phyloP scores from a whole-genome alignment of 2,113 vertebrate species.

The Zapornia atra region DNA sequence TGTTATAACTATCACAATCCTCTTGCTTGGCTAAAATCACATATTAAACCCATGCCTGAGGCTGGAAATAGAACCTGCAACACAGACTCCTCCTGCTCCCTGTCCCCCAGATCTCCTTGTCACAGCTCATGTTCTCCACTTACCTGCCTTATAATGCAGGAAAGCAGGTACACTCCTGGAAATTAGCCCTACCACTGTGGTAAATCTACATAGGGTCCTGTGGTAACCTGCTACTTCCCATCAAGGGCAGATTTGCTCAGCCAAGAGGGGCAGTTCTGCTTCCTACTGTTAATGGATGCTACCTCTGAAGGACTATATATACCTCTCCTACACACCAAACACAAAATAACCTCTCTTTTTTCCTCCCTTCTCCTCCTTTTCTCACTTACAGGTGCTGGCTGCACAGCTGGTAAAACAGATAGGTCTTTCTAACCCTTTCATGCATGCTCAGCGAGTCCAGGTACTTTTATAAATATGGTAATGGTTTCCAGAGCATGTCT shows the following conservation, averaged over 20 bases:
- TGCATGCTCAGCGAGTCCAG: conserved; percentile 69
- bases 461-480: conserved; percentile 82
- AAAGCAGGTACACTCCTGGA: background rate
- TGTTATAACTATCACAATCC: background rate
- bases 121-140: background rate
- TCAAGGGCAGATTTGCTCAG: background rate
- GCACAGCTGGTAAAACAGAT: conserved; percentile 77
- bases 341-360: background rate
- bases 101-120: background rate
- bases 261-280: background rate
- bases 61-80: conserved; percentile 9
- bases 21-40: background rate
- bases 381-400: conserved; percentile 26
- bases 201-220: background rate
- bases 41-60: background rate
- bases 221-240: background rate
- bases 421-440: conserved; percentile 75
- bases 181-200: background rate
- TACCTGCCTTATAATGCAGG: background rate
- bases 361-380: background rate
- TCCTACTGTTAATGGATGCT: background rate
- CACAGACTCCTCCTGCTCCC: background rate
- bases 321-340: background rate
- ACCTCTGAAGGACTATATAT: background rate
- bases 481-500: conserved; percentile 72